These are phyloP conservation scores for Ictalurus furcatus DNA, from an alignment of 2,113 vertebrate genomes.

Conservation along the genomic window DNA sequence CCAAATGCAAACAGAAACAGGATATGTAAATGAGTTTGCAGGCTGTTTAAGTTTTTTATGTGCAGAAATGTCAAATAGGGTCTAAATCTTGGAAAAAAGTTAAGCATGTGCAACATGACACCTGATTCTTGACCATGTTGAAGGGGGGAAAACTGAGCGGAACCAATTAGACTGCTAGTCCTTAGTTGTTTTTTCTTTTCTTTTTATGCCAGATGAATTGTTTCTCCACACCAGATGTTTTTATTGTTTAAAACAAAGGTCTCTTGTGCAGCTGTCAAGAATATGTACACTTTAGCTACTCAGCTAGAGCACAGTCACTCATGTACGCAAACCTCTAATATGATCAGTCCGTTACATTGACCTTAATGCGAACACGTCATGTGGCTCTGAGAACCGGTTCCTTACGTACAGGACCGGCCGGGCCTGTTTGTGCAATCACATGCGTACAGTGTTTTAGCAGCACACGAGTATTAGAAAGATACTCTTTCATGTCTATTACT, in stretches of 20 bases:
- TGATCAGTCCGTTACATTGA: slow-evolving; percentile 15
- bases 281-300: not conserved
- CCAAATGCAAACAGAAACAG: not conserved
- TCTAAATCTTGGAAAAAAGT: too few relatives aligned
- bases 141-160: not conserved
- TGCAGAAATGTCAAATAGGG: not conserved
- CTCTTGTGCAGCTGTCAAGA: not conserved
- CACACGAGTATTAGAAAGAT: not conserved
- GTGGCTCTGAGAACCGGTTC: slow-evolving; percentile 29
- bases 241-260: not conserved
- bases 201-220: not conserved
- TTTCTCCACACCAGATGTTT: slow-evolving; percentile 2
- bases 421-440: slow-evolving; percentile 22
- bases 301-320: not conserved
- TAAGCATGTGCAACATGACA: not conserved
- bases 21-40: not conserved
- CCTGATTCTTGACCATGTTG: not conserved
- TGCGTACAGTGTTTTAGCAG: slow-evolving; percentile 10
- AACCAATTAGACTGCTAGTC: not conserved
- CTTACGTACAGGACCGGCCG: slow-evolving; percentile 31
- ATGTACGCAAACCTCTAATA: not conserved
- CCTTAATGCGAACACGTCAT: slow-evolving; percentile 34
- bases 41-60: not conserved
- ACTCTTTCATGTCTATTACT: not conserved
- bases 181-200: not conserved